These are phyloP conservation scores for Drosophila nebulosa DNA, from an alignment of 1,140 invertebrate species.

Conservation along the genomic window DNA sequence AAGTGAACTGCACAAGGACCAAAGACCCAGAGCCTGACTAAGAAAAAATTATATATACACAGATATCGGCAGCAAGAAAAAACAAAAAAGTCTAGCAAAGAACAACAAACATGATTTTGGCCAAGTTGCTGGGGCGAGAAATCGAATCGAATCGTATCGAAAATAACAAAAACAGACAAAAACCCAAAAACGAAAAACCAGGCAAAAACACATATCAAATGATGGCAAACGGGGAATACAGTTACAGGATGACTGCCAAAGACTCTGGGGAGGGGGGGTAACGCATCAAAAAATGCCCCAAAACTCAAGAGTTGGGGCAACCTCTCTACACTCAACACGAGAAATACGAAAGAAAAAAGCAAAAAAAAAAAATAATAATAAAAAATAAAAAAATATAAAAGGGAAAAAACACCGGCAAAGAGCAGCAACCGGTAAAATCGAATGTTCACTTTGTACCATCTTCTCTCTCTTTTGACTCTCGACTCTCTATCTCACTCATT, in stretches of 20 bases:
- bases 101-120: constrained; percentile 30
- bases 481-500: not conserved
- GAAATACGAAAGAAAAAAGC: too few relatives aligned
- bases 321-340: not conserved
- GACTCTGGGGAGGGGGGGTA: not conserved
- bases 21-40: constrained; percentile 10
- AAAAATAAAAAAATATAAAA: not conserved
- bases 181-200: not conserved
- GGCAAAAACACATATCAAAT: constrained; percentile 9
- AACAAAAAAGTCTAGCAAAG: not conserved
- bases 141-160: constrained; percentile 32
- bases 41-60: constrained; percentile 9
- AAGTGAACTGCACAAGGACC: not conserved
- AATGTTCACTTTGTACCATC: constrained; percentile 67
- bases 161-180: constrained; percentile 15
- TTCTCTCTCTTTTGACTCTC: constrained; percentile 27
- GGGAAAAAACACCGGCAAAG: constrained; percentile 53
- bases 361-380: constrained; percentile 37
- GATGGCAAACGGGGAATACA: constrained; percentile 3
- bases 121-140: constrained; percentile 38
- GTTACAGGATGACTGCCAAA: not conserved
- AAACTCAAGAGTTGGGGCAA: constrained; percentile 28
- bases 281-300: constrained; percentile 52
- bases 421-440: constrained; percentile 79
- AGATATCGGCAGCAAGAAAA: constrained; percentile 2